A percentile compares a stretch with the other conserved stretches of the same genome.
Evolutionary conservation across 2,113 vertebrate genomes (phyloP).

Genomic region (Sapajus apella): DNA sequence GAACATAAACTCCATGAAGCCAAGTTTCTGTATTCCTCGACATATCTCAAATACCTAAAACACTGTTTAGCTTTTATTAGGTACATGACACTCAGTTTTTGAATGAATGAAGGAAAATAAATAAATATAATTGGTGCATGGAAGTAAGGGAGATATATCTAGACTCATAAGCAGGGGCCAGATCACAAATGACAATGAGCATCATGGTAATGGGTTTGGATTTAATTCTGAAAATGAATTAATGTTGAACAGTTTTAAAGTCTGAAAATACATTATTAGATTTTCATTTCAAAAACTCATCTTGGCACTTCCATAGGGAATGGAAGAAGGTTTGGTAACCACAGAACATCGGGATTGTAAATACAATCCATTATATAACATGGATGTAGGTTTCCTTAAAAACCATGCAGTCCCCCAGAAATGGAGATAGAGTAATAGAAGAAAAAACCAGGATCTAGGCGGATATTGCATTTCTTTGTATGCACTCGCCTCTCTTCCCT

Average conservation of each 20-base stretch:
- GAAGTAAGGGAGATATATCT: background rate
- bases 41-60: background rate
- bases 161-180: background rate
- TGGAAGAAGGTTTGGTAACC: background rate
- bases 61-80: too few relatives aligned
- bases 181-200: background rate
- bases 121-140: background rate
- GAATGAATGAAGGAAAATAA: background rate
- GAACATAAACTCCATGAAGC: background rate
- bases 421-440: background rate
- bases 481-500: background rate
- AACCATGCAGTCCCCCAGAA: background rate
- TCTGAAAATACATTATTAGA: background rate
- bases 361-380: background rate
- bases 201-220: background rate
- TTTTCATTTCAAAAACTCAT: background rate
- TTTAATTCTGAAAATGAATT: background rate
- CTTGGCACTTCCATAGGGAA: background rate
- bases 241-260: background rate
- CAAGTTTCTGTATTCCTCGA: background rate
- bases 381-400: background rate
- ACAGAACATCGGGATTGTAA: background rate
- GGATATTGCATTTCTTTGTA: background rate
- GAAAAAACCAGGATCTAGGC: background rate
- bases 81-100: background rate